Base-by-base conservation (phyloP, 1,140 invertebrate species). In the Cherax destructor region DNA sequence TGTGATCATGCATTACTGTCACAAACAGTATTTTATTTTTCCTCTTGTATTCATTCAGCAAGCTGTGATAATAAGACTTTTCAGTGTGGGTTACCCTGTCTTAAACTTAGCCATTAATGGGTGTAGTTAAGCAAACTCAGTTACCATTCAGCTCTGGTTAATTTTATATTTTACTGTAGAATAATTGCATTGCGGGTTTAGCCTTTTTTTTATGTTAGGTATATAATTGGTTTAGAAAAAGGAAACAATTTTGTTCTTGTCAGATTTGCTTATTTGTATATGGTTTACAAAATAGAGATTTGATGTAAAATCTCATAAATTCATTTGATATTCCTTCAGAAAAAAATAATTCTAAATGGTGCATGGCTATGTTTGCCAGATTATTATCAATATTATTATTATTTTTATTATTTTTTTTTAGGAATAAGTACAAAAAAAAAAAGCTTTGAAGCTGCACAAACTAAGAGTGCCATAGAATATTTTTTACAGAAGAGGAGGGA, bases 391-490 rank as follows among this genome's bases (percentile, higher is more conserved):
- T 10, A 56, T 56, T 9, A 56, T 13, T 13, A 56, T 9, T 10
- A 10, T 56, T 56, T 56, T 56, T 56, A 56, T 56, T 56, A 10
- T 56, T 56, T 56, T 56, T 81, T 81, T 81, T 81, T 21, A 52
- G 30, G 50, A 81, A 59, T 24, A 81, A 81, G 79, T 81, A 81
- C 79, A 81, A 81, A 41, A 41, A 0, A 41, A 0, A 41, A 41
- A 81, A n/a, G 79, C 79, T 81, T 21, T 11, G 79, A 81, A 81
- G 79, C 49, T 81, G 79, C 79, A 81, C 79, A 81, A 81, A 81
- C 21, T 52, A 81, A 41, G 56, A 81, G 79, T 81, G 79, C 79
- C 79, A 81, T 81, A 81, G 24, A 59, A 59, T 81, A 81, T 81
- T 81, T 81, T 81, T 30, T 81, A 81, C 50, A 50, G 11, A 10